phyloP scores from a whole-genome alignment of 2,888 invertebrate species.

The Ligdia adustata region DNA sequence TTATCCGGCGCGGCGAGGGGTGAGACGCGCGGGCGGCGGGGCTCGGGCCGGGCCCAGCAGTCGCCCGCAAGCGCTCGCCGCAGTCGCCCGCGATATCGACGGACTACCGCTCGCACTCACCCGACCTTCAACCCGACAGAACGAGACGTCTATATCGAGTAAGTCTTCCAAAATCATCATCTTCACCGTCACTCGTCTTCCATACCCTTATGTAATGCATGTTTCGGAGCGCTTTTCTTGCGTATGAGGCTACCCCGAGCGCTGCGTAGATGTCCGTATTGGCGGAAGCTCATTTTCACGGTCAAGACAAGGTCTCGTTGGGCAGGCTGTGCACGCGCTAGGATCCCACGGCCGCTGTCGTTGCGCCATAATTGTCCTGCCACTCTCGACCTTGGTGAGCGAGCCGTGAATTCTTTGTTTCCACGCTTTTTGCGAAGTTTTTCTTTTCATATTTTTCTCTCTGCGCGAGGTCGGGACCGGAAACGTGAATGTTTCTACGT shows the following conservation, averaged over 20 bases:
- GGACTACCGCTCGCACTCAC: constrained; percentile 68
- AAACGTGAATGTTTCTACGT: constrained; percentile 12
- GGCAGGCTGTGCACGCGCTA: constrained; percentile 29
- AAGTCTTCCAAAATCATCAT: constrained; percentile 44
- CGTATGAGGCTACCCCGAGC: not conserved
- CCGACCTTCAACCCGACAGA: constrained; percentile 80
- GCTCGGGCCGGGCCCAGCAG: constrained; percentile 79
- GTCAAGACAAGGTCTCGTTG: constrained; percentile 69
- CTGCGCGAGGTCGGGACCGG: constrained; percentile 19
- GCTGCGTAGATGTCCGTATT: constrained; percentile 26
- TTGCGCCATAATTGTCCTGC: constrained; percentile 64
- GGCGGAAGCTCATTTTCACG: constrained; percentile 57
- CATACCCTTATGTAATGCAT: constrained; percentile 15
- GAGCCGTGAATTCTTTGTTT: constrained; percentile 60
- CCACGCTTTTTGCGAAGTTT: constrained; percentile 36
- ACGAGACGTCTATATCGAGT: constrained; percentile 80
- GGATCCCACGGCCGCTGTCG: constrained; percentile 42
- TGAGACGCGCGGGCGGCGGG: constrained; percentile 53
- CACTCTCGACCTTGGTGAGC: constrained; percentile 58
- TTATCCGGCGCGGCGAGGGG: constrained; percentile 76
- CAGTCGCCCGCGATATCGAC: constrained; percentile 58
- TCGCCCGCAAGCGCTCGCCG: constrained; percentile 68
- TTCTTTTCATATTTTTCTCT: constrained; percentile 21
- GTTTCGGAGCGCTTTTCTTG: not conserved
- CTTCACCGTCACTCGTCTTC: constrained; percentile 20